These are phyloP conservation scores for Mungos mungo DNA, from an alignment of 2,113 vertebrate species.

Conservation along the genomic window DNA sequence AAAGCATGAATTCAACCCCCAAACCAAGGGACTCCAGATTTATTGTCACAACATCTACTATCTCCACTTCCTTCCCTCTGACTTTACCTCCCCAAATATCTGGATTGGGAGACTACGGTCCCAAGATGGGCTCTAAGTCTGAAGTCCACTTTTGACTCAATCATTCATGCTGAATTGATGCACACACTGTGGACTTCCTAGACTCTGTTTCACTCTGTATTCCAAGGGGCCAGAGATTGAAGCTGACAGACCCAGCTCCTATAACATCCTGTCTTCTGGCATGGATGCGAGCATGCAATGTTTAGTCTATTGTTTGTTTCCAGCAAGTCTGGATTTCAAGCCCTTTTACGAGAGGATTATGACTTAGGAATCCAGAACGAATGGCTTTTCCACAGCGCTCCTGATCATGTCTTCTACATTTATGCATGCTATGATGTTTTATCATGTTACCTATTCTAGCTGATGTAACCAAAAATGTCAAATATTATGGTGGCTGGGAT, in stretches of 20 bases:
- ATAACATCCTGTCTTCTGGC: not conserved
- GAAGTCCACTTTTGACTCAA: not conserved
- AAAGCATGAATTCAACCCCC: not conserved
- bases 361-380: constrained; percentile 54
- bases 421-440: not conserved
- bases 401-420: not conserved
- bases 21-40: not conserved
- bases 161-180: not conserved
- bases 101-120: not conserved
- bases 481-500: not conserved
- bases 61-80: not conserved
- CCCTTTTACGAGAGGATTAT: constrained; percentile 39
- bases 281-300: constrained; percentile 29
- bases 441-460: not conserved
- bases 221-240: not conserved
- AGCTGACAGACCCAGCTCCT: not conserved
- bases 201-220: not conserved
- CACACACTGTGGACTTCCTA: not conserved
- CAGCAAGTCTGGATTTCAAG: constrained; percentile 43
- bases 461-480: not conserved
- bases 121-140: not conserved
- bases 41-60: not conserved
- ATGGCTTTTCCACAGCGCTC: constrained; percentile 53
- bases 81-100: not conserved
- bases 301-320: constrained; percentile 72